Evolutionary conservation across 2,113 vertebrate species (phyloP), one percentile per base, ranked within the genome.

Genomic region (Vanacampus margaritifer): DNA sequence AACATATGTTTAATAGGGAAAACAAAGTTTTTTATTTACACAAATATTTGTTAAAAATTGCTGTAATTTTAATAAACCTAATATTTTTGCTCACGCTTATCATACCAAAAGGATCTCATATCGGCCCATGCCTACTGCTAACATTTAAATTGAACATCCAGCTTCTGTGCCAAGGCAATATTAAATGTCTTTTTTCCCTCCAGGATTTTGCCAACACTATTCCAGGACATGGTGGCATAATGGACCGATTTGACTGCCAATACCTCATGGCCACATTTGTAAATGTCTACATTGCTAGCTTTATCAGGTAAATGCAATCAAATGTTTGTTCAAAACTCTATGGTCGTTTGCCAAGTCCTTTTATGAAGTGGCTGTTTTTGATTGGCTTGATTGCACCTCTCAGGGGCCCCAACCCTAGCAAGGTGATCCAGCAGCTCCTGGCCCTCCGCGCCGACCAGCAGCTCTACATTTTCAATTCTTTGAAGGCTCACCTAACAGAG

Each of bases 201-300:
- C 80, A 99, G 97, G 97, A 99, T 80, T 99, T 99, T 84, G 97
- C 97, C 79, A 95, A 97, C 89, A 99, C 97, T 13, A 99, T 98
- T 75, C 97, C 97, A 0, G 97, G 97, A 2, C 97, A 99, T 0
- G 97, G 97, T 6, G 97, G 97, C 3, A 99, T 99, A 74, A 99
- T 99, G 97, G 97, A 99, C 71, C 92, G 97, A 60, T 99, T 99
- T 1, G 97, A 99, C 93, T 99, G 97, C 74, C 97, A 99, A 86
- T 99, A 99, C 83, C 92, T 99, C 81, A 99, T 99, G 97, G 97
- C 97, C 39, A 99, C 97, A 13, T 99, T 99, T 24, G 97, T 99
- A 11, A 98, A 99, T 0, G 97, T 99, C n/a, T 99, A 99, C 91
- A 98, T 99, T 0, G 97, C 97, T 11, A 99, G 97, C 87, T 99